Base-by-base conservation (phyloP, 2,113 vertebrate species). In the Lipotes vexillifer region DNA sequence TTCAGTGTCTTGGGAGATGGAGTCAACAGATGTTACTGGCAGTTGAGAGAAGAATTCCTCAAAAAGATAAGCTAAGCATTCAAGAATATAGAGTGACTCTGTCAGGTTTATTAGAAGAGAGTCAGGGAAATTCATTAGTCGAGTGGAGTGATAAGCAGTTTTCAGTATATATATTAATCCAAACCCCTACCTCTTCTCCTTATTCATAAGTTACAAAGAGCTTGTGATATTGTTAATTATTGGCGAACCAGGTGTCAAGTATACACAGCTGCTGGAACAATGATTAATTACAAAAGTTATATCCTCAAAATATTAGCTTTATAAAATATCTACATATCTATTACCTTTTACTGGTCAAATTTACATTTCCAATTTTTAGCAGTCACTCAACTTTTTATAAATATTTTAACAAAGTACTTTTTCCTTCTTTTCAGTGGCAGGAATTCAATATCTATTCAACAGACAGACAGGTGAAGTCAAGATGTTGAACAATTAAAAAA, bases 401-500 rank as follows among this genome's bases (percentile, higher is more conserved):
- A 49, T 55, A 63, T 65, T 82, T 92, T 91, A 75, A 88, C 66
- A 52, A 55, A 59, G 0, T 55, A 10, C 14, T 72, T 81, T 71
- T 66, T n/a, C 4, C 49, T 97, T 96, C 2, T 74, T 12, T 94
- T 88, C 96, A 97, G n/a, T 88, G 66, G 80, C 38, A 94, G 29
- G 2, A 91, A 85, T 92, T 14, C 3, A 95, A 2, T 97, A 93
- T 2, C 1, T 83, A 11, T 97, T 96, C 84, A 96, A 90, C 6
- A 88, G 18, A 68, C 55, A 92, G 88, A 97, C 13, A 78, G 69
- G 72, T n/a, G 1, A 23, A 72, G 57, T 95, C 66, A 33, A 96
- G 77, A 44, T 93, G 88, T 21, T 97, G 21, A 52, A 95, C 20
- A 97, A 94, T 83, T 88, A 63, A 59, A 52, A 95, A 29, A 90